Base-by-base conservation (phyloP, 2,113 vertebrate genomes). In the Dicerorhinus sumatrensis region DNA sequence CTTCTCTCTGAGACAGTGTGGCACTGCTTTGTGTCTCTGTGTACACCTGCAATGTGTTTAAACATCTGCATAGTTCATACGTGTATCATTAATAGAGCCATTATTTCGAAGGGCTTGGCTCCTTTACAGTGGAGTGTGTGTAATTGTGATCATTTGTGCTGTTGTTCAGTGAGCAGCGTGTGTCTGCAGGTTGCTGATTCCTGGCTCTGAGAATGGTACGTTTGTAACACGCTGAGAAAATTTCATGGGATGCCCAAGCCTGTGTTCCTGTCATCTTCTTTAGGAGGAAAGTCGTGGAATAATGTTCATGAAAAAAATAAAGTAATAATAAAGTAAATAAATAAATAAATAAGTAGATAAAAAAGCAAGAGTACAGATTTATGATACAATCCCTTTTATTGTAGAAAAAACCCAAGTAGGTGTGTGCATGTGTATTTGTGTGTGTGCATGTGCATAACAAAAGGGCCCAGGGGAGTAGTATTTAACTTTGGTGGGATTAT, bases 1-100 rank as follows among this genome's bases (percentile, higher is more conserved):
- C 42, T 42, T 51, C 51, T 56, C 58, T 21, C 33, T 3, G n/a
- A 63, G 16, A 10, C 42, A 20, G 25, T 0, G 0, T 0, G 8
- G 21, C 54, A 33, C 42, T 85, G 51, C 25, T 2, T 1, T 5
- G 18, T 2, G 3, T 67, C 18, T 73, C 89, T 75, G 54, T 13
- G 70, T 21, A 31, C 10, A 33, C 48, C 77, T 27, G 1, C 16
- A 4, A n/a, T 54, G 36, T 20, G 20, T 54, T 21, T 69, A 39
- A 25, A 33, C 51, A 36, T 46, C 23, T 33, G 62, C 2, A 0
- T 54, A 8, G 58, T 12, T 51, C 7, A 0, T 8, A 1, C 31
- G 39, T 2, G 46, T 56, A 2, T 70, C 54, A 7, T 39, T 42
- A 36, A 2, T 13, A 48, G 14, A 51, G 31, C 23, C 48, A 23